These are phyloP conservation scores for Trachymyrmex cornetzi DNA, from an alignment of 1,140 invertebrate species.

Conservation along the genomic window DNA sequence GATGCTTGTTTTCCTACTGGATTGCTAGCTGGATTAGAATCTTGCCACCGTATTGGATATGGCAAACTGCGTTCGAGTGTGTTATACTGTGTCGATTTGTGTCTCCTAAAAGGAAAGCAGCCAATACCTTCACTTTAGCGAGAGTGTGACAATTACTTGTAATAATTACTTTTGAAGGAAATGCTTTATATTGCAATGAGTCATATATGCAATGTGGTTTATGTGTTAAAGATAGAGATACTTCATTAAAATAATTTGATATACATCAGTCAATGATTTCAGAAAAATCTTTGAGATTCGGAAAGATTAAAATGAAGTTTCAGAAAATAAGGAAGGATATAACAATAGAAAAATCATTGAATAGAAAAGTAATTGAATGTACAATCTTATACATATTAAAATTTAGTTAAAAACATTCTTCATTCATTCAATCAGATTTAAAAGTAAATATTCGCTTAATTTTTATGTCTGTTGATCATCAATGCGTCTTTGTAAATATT, in stretches of 20 bases:
- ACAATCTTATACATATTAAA: not conserved
- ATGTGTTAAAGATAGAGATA: slow-evolving; percentile 7
- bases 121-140: not conserved
- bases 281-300: slow-evolving; percentile 61
- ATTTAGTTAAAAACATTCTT: not conserved
- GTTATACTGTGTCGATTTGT: no score
- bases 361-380: not conserved
- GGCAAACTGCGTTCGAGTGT: no score
- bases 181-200: slow-evolving; percentile 62
- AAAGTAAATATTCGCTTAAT: slow-evolving; percentile 53
- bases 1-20: no score
- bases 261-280: slow-evolving; percentile 67
- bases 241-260: not conserved
- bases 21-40: no score
- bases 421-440: not conserved
- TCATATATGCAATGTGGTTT: slow-evolving; percentile 65
- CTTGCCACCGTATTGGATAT: no score
- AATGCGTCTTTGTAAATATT: slow-evolving; percentile 84
- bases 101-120: no score
- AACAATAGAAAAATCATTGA: slow-evolving; percentile 5
- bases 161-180: slow-evolving; percentile 36
- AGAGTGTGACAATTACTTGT: not conserved
- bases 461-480: slow-evolving; percentile 82
- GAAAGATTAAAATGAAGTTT: not conserved
- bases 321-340: not conserved